Conservation (phyloP, 1,140 invertebrate genomes). For the Physella acuta region DNA sequence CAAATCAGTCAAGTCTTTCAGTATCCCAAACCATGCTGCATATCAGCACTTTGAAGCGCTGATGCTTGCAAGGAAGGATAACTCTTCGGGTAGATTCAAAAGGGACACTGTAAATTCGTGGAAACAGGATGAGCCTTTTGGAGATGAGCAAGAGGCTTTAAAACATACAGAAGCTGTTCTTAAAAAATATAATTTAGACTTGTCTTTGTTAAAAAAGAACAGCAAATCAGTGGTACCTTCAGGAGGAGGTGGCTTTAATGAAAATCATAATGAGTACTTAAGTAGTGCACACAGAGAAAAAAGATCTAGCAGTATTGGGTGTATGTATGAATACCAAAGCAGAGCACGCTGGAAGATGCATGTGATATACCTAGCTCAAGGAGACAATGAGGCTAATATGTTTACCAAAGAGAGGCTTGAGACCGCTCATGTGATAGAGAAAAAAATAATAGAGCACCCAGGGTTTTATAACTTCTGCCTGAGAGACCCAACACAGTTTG, state of each 20-base stretch:
- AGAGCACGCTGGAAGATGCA: slow-evolving; percentile 29
- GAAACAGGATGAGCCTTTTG: not conserved
- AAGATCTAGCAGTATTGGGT: slow-evolving; percentile 9
- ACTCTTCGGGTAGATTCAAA: slow-evolving; percentile 2
- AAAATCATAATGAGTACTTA: not conserved
- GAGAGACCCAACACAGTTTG: slow-evolving; percentile 32
- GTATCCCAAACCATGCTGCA: slow-evolving; percentile 50
- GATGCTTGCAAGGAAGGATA: slow-evolving; percentile 35
- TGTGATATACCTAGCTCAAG: slow-evolving; percentile 40
- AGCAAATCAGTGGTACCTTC: not conserved
- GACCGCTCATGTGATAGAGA: slow-evolving; percentile 46
- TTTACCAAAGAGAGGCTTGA: slow-evolving; percentile 47
- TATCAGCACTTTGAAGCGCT: slow-evolving; percentile 42
- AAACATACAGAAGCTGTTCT: not conserved
- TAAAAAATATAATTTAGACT: not conserved
- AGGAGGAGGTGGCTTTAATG: not conserved
- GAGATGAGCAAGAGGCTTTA: not conserved
- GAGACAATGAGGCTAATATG: slow-evolving; percentile 42
- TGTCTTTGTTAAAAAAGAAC: not conserved
- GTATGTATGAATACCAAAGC: slow-evolving; percentile 17
- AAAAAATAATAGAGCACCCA: slow-evolving; percentile 40
- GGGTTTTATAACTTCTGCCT: slow-evolving; percentile 47
- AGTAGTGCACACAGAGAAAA: not conserved
- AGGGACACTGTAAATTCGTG: not conserved
- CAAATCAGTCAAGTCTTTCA: slow-evolving; percentile 49